These are phyloP conservation scores for Hofmannophila pseudospretella DNA, from an alignment of 2,888 invertebrate genomes.

Conservation along the genomic window DNA sequence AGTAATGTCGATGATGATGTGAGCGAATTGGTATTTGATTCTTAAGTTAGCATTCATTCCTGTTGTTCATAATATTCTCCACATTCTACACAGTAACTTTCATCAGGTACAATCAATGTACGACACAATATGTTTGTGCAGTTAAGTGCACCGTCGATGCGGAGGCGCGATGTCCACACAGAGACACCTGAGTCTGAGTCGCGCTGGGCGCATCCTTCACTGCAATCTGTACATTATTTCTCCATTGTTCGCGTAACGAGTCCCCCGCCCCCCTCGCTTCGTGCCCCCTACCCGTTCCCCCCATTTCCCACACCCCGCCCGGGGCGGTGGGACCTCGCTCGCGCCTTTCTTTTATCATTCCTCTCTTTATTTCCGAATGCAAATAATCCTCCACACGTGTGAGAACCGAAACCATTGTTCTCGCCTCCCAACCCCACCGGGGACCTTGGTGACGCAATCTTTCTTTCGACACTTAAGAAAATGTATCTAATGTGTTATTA, in stretches of 20 bases:
- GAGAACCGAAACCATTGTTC: conserved; percentile 79
- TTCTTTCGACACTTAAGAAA: conserved; percentile 72
- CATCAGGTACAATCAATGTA: too few species aligned
- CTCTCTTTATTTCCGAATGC: conserved; percentile 80
- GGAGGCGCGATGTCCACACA: conserved; percentile 57
- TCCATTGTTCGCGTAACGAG: conserved; percentile 79
- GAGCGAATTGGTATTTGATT: too few species aligned
- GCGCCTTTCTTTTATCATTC: conserved; percentile 79
- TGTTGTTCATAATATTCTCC: too few species aligned
- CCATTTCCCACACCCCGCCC: conserved; percentile 73
- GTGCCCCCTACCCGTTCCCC: conserved; percentile 40
- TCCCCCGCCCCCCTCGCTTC: conserved; percentile 44
- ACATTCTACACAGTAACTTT: too few species aligned
- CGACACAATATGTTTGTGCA: too few species aligned
- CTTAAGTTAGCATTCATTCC: too few species aligned
- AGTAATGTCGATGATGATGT: too few species aligned
- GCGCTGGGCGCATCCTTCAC: conserved; percentile 76
- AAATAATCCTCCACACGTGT: conserved; percentile 80
- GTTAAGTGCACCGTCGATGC: too few species aligned
- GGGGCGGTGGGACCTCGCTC: conserved; percentile 75
- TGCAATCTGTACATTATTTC: conserved; percentile 79
- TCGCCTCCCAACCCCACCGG: conserved; percentile 66
- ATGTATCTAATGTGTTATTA: conserved; percentile 41
- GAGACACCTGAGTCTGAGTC: conserved; percentile 75
- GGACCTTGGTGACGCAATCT: conserved; percentile 77